Base-by-base conservation (phyloP, 2,888 invertebrate genomes). In the Oeneis ivallda region DNA sequence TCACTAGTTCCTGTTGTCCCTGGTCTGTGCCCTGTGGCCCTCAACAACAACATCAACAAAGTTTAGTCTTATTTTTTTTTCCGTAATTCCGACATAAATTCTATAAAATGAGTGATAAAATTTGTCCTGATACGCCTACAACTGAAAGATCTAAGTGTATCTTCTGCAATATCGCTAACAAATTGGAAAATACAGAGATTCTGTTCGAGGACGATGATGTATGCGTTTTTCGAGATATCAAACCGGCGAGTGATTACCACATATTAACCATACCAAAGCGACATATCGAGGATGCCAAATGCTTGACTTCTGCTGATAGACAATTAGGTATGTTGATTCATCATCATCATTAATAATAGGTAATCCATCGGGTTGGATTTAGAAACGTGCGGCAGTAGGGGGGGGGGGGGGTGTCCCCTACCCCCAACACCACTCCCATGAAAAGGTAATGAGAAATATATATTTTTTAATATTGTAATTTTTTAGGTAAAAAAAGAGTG, bases 201-300 rank as follows among this genome's bases (percentile, higher is more conserved):
- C 84, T 95, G 61, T 94, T 93, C 74, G 94, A 96, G 90, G 95
- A 96, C 75, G 95, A 96, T 0, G 93, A 95, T 53, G 86, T 96
- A 47, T 93, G 95, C 9, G 95, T 96, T 43, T 97, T 98, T 79
- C 93, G 94, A 43, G 98, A 98, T 78, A 97, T 94, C 11, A 94
- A 94, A 78, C 98, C 98, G 4, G 97, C 96, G 0, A 93, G 96
- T 0, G 93, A 93, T 13, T 93, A 95, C 84, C 98, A 98, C 81
- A 95, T 95, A 77, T 89, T 98, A 68, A 94, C 96, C 15, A 92
- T 97, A 41, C 94, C 97, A 0, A 96, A 95, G 79, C 86, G 89
- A 50, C 98, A 98, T 82, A 95, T 97, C 66, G 91, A 93, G 26
- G 95, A 96, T 86, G 94, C 94, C 0, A 96, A 95, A 82, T 82